phyloP scores from a whole-genome alignment of 1,140 invertebrate genomes.

The Xylocopa sonorina region DNA sequence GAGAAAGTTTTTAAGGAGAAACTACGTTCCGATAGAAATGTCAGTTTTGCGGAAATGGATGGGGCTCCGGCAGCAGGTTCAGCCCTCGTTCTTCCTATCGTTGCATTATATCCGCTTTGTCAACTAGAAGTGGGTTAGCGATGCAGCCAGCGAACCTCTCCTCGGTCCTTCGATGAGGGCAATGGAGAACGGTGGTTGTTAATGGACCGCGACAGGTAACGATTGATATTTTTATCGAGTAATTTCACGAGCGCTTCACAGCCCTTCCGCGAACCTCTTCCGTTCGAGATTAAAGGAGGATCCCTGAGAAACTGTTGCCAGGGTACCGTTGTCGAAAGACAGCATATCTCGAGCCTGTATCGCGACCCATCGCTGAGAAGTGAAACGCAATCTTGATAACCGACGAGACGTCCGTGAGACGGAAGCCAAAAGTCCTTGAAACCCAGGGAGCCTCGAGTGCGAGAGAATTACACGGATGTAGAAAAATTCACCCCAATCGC shows the following conservation, averaged over 20 bases:
- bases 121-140: constrained; percentile 61
- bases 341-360: background rate
- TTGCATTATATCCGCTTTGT: constrained; percentile 68
- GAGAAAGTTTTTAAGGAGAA: constrained; percentile 65
- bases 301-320: too few relatives aligned
- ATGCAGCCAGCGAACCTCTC: constrained; percentile 30
- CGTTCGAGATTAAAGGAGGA: background rate
- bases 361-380: background rate
- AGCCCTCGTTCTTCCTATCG: constrained; percentile 31
- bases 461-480: too few relatives aligned
- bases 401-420: background rate
- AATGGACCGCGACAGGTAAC: constrained; percentile 13
- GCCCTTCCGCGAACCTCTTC: background rate
- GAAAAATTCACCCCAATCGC: too few relatives aligned
- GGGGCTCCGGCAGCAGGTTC: constrained; percentile 33
- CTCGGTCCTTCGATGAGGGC: constrained; percentile 2
- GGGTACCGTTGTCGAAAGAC: too few relatives aligned
- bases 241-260: background rate
- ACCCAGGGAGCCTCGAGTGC: background rate
- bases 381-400: constrained; percentile 11
- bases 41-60: constrained; percentile 65
- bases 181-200: too few relatives aligned
- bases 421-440: background rate
- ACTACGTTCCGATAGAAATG: constrained; percentile 66
- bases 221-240: constrained; percentile 44